A percentile compares a stretch with the other conserved stretches of the same genome.
Conservation (phyloP, 2,888 invertebrate species). For the Eupeodes latifasciatus region DNA sequence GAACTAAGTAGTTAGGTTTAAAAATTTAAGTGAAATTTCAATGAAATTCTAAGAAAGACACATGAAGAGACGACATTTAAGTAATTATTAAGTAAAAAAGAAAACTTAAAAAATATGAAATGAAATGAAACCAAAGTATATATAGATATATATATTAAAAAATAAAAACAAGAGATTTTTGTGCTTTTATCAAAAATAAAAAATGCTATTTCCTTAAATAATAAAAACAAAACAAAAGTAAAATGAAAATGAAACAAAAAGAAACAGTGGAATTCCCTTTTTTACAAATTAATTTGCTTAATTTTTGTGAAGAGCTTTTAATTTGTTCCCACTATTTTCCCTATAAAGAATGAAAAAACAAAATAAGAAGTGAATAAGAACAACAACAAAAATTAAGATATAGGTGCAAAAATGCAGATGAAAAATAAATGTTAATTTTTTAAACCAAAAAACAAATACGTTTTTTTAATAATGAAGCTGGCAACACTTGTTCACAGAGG, state of each 20-base stretch:
- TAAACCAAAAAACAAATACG: slow-evolving; percentile 51
- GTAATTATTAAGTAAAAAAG: slow-evolving; percentile 64
- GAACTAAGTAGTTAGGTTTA: slow-evolving; percentile 77
- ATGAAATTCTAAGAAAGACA: slow-evolving; percentile 73
- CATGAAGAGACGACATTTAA: slow-evolving; percentile 62
- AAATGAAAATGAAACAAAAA: slow-evolving; percentile 18
- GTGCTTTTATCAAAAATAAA: slow-evolving; percentile 78
- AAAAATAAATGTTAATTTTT: slow-evolving; percentile 77
- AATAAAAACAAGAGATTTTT: slow-evolving; percentile 70
- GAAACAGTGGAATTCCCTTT: slow-evolving; percentile 74
- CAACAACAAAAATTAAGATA: slow-evolving; percentile 40
- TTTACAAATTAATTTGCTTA: slow-evolving; percentile 74
- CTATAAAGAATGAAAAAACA: slow-evolving; percentile 40
- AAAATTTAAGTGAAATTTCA: slow-evolving; percentile 77
- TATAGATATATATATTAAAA: slow-evolving; percentile 28
- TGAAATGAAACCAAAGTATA: slow-evolving; percentile 72
- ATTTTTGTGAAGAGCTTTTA: slow-evolving; percentile 75
- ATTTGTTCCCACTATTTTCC: slow-evolving; percentile 72
- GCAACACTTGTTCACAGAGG: background rate
- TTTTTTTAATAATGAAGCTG: background rate
- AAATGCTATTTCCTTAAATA: slow-evolving; percentile 78
- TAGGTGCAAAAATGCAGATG: slow-evolving; percentile 72
- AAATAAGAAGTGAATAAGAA: slow-evolving; percentile 54
- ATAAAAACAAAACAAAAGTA: slow-evolving; percentile 74
- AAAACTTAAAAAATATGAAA: slow-evolving; percentile 57